Base-by-base conservation (phyloP, 2,113 vertebrate genomes). In the Mustelus asterias region DNA sequence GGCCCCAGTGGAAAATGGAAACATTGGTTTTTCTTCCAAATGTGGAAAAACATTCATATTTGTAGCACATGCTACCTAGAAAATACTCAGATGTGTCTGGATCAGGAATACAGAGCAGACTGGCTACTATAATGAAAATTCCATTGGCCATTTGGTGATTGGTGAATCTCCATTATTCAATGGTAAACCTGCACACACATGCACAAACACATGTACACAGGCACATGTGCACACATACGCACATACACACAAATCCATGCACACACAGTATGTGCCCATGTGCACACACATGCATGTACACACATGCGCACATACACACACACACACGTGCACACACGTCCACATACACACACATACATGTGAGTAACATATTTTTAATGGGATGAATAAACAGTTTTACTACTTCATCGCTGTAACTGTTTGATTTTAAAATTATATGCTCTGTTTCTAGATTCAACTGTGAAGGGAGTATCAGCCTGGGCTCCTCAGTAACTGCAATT, bases 401-500 rank as follows among this genome's bases (percentile, higher is more conserved):
- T 67, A 69, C 10, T 72, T 72, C 18, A 69, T 67, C 54, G 26
- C 2, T 29, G 10, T 26, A 48, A 26, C 13, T 48, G 44, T n/a
- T 48, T 72, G 37, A 67, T 83, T 90, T 90, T 94, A 41, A 3
- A 8, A 96, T 37, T 54, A 63, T 95, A 1, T 86, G 7, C 22
- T 72, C n/a, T 88, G 44, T 96, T 44, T 85, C 54, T 41, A 96
- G 96, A 96, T 97, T 97, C 96, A 96, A 96, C 76, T 96, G 89
- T 20, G 92, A 96, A 86, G 95, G 80, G 44, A 96, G 88, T 93
- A 95, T 96, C 63, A 96, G 96, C 22, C 94, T 96, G 67, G 72
- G 67, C 48, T 97, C 96, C 67, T 95, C 83, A 96, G 63, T 97
- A 86, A 97, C 96, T 96, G 96, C 96, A 96, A 0, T 58, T 80